A percentile compares a stretch with the other conserved stretches of the same genome.
phyloP scores from a whole-genome alignment of 2,888 invertebrate species.

The Abscondita cerata region DNA sequence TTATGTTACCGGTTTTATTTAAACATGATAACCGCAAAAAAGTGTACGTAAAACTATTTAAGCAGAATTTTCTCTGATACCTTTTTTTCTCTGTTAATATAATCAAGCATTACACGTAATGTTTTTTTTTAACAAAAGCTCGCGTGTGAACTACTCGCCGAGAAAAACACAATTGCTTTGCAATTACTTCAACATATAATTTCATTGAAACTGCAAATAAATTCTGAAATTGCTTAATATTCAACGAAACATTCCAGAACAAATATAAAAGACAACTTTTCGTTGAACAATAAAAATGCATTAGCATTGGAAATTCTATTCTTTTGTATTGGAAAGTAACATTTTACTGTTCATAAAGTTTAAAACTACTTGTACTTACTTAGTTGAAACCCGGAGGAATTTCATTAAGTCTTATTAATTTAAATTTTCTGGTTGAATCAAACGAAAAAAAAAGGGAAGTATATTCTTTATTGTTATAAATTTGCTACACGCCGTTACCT shows the following conservation, averaged over 20 bases:
- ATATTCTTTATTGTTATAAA: no score
- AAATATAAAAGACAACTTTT: slow-evolving; percentile 28
- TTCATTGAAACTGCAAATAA: slow-evolving; percentile 19
- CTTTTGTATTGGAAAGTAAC: slow-evolving; percentile 28
- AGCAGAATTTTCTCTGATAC: no score
- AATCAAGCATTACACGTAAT: no score
- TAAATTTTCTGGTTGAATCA: neutral
- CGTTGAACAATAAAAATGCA: slow-evolving; percentile 28
- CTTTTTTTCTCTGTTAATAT: no score
- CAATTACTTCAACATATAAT: slow-evolving; percentile 8
- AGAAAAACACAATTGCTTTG: neutral
- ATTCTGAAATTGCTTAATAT: slow-evolving; percentile 24
- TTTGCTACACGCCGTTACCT: no score
- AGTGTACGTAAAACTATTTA: neutral
- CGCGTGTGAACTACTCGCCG: no score
- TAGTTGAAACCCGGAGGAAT: slow-evolving; percentile 8
- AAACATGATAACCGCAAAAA: slow-evolving; percentile 9
- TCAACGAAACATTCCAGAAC: slow-evolving; percentile 22
- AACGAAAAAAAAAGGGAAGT: no score
- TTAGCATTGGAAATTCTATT: slow-evolving; percentile 29
- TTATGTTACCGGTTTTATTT: slow-evolving; percentile 14
- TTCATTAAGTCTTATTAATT: neutral
- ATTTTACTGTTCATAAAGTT: slow-evolving; percentile 24
- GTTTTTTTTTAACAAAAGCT: no score
- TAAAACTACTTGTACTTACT: slow-evolving; percentile 13